Evolutionary conservation across 1,140 invertebrate species (phyloP).

Genomic region (Drosophila navojoa): DNA sequence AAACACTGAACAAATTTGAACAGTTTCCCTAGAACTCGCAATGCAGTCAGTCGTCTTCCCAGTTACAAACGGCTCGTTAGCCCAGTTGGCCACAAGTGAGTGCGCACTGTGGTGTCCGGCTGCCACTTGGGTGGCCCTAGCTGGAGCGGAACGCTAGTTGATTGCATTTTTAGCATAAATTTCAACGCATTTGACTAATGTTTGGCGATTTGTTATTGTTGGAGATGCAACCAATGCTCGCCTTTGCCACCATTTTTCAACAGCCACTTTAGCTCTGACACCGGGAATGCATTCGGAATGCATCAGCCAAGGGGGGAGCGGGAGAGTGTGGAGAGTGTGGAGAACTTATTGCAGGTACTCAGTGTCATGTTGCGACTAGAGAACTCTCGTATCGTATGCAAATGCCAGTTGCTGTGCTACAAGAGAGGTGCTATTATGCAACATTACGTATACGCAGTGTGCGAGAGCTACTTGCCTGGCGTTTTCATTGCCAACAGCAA

Average conservation of each 20-base stretch:
- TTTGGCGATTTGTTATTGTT: conserved; percentile 68
- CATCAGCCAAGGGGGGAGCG: no score
- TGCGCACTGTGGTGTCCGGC: conserved; percentile 15
- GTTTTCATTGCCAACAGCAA: conserved; percentile 46
- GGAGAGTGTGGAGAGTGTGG: no score
- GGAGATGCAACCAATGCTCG: conserved; percentile 33
- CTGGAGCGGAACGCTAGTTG: conserved; percentile 76
- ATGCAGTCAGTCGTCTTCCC: conserved; percentile 34
- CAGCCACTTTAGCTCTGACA: conserved; percentile 39
- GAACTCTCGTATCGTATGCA: conserved; percentile 11
- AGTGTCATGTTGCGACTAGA: not conserved
- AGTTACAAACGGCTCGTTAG: conserved; percentile 70
- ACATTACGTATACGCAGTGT: conserved; percentile 70
- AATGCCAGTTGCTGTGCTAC: conserved; percentile 7
- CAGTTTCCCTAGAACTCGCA: conserved; percentile 48
- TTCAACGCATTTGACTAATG: conserved; percentile 82
- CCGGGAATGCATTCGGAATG: conserved; percentile 15
- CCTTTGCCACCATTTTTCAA: conserved; percentile 58
- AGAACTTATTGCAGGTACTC: conserved; percentile 51
- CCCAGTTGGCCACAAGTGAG: conserved; percentile 27
- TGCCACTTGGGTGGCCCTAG: conserved; percentile 72
- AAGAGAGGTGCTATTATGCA: conserved; percentile 13
- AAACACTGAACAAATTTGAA: conserved; percentile 72
- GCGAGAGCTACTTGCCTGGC: conserved; percentile 12
- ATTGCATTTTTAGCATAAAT: conserved; percentile 83